A percentile compares a stretch with the other conserved stretches of the same genome.
phyloP scores from a whole-genome alignment of 2,888 invertebrate species.

The Eucera pruinosa region DNA sequence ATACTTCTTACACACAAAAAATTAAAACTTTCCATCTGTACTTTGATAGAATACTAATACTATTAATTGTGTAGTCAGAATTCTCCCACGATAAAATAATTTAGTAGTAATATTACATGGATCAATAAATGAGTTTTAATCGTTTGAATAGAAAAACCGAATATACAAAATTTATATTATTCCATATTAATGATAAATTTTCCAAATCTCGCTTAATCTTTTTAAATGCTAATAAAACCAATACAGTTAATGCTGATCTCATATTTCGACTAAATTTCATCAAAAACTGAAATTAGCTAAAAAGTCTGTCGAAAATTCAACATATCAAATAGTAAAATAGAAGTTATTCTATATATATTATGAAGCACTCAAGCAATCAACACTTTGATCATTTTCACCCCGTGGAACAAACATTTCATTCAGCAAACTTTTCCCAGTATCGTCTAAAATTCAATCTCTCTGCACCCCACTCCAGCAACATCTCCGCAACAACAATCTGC shows the following conservation, averaged over 20 bases:
- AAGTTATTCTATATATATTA: too few relatives aligned
- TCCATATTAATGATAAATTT: not conserved
- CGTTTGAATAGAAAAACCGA: too few relatives aligned
- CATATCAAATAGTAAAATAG: too few relatives aligned
- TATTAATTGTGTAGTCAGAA: not conserved
- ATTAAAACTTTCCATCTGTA: conserved; percentile 36
- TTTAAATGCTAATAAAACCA: not conserved
- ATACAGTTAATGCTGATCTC: too few relatives aligned
- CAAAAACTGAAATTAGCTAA: too few relatives aligned
- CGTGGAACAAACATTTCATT: not conserved
- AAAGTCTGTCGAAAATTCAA: too few relatives aligned
- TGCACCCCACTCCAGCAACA: not conserved
- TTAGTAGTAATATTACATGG: not conserved
- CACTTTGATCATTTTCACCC: not conserved
- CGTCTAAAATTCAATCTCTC: not conserved
- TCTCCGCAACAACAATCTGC: not conserved
- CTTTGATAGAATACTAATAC: conserved; percentile 45
- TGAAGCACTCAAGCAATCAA: not conserved
- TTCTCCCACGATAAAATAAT: not conserved
- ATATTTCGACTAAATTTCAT: too few relatives aligned
- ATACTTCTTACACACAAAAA: conserved; percentile 38
- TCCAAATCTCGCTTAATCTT: not conserved
- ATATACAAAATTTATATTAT: too few relatives aligned
- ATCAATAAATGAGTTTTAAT: too few relatives aligned
- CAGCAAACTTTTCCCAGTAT: not conserved